These are phyloP conservation scores for Stratiolaelaps scimitus DNA, from an alignment of 1,140 invertebrate genomes.

Conservation along the genomic window DNA sequence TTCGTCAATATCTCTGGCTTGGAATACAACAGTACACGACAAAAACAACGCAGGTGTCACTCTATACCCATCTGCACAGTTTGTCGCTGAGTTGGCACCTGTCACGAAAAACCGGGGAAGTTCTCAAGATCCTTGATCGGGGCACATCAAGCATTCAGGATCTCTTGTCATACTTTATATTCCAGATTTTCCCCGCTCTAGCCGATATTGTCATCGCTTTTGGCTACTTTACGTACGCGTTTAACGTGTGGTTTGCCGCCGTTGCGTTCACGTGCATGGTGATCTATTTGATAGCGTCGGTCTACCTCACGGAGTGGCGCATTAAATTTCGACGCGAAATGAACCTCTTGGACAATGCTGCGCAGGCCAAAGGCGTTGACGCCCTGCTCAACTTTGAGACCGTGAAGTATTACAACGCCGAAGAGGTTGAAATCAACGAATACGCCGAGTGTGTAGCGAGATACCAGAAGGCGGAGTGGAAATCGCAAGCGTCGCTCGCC, in stretches of 20 bases:
- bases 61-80: conserved; percentile 69
- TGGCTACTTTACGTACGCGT: conserved; percentile 67
- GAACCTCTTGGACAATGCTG: conserved; percentile 83
- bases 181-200: conserved; percentile 72
- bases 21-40: conserved; percentile 88
- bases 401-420: conserved; percentile 87
- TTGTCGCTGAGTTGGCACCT: conserved; percentile 64
- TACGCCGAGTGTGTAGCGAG: conserved; percentile 64
- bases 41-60: conserved; percentile 65
- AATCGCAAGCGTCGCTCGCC: conserved; percentile 65
- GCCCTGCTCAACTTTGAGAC: conserved; percentile 96
- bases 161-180: conserved; percentile 56
- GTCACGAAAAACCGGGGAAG: conserved; percentile 83
- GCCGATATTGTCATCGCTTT: conserved; percentile 85
- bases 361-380: conserved; percentile 78
- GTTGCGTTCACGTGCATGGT: conserved; percentile 86
- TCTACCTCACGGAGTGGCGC: conserved; percentile 83
- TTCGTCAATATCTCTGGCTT: conserved; percentile 84
- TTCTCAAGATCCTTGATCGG: conserved; percentile 81
- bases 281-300: conserved; percentile 70
- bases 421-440: conserved; percentile 70
- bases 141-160: conserved; percentile 89
- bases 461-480: conserved; percentile 69
- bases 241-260: conserved; percentile 84
- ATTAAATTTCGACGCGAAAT: conserved; percentile 82